Percentiles rank a stretch among this genome's conserved stretches.
Conservation (phyloP, 1,140 invertebrate species). For the Nomia melanderi region DNA sequence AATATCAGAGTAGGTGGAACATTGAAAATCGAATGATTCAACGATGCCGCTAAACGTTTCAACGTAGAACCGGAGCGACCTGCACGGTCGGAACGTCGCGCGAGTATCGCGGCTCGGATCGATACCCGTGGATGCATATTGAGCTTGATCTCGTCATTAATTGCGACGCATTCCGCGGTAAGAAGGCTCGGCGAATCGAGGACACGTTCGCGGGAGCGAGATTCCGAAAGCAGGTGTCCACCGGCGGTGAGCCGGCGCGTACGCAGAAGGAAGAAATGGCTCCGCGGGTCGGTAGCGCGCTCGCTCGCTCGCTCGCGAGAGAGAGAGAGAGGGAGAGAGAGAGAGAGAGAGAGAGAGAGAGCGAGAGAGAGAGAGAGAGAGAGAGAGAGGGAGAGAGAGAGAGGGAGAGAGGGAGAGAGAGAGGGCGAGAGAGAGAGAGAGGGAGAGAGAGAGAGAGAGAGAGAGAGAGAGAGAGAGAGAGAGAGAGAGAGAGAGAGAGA, state of each 20-base stretch:
- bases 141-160: background rate
- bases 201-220: slow-evolving; percentile 9
- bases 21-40: background rate
- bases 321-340: no score
- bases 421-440: background rate
- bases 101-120: background rate
- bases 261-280: slow-evolving; percentile 11
- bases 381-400: no score
- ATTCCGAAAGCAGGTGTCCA: slow-evolving; percentile 50
- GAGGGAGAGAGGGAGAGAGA: background rate
- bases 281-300: background rate
- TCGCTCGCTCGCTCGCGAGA: no score
- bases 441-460: no score
- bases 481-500: no score
- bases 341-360: no score
- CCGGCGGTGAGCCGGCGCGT: background rate
- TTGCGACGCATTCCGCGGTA: background rate
- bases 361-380: no score
- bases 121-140: background rate
- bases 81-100: no score
- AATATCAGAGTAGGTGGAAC: no score
- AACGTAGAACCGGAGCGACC: background rate
- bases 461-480: no score
- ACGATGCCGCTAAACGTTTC: background rate
- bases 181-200: slow-evolving; percentile 5